Evolutionary conservation across 2,113 vertebrate species (phyloP).

Genomic region (Axis porcinus): DNA sequence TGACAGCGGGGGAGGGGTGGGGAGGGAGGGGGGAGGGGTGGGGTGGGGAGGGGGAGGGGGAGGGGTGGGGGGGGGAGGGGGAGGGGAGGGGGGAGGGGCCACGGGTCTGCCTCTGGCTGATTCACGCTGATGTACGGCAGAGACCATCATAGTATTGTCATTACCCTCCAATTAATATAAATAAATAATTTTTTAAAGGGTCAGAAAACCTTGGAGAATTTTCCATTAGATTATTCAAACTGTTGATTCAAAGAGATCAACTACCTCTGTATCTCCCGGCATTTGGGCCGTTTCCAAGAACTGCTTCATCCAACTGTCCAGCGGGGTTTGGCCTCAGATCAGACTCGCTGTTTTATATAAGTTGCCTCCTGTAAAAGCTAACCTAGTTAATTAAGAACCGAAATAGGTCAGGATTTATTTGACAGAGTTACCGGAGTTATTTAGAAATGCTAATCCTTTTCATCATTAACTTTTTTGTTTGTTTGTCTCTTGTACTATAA

Average conservation of each 20-base stretch:
- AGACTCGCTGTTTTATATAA: background rate
- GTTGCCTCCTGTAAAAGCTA: conserved; percentile 47
- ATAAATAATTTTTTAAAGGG: background rate
- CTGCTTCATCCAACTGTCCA: background rate
- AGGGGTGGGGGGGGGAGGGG: background rate
- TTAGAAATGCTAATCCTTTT: conserved; percentile 56
- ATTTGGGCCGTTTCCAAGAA: conserved; percentile 46
- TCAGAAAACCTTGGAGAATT: background rate
- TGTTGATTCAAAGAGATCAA: background rate
- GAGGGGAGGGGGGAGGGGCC: background rate
- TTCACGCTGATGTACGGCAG: background rate
- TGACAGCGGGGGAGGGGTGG: accelerated
- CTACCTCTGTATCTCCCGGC: background rate
- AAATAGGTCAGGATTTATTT: conserved; percentile 40
- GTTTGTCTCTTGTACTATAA: conserved; percentile 39
- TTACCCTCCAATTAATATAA: background rate
- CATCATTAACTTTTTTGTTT: conserved; percentile 40
- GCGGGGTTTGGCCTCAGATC: background rate
- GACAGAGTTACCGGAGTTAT: conserved; percentile 4
- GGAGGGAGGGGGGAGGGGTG: background rate
- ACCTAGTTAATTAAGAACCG: conserved; percentile 50
- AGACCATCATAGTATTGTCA: background rate
- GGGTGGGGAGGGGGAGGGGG: background rate
- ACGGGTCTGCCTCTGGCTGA: background rate
- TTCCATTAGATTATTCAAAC: conserved; percentile 2